Conservation (phyloP, 1,140 invertebrate species). For the Caligus rogercresseyi region DNA sequence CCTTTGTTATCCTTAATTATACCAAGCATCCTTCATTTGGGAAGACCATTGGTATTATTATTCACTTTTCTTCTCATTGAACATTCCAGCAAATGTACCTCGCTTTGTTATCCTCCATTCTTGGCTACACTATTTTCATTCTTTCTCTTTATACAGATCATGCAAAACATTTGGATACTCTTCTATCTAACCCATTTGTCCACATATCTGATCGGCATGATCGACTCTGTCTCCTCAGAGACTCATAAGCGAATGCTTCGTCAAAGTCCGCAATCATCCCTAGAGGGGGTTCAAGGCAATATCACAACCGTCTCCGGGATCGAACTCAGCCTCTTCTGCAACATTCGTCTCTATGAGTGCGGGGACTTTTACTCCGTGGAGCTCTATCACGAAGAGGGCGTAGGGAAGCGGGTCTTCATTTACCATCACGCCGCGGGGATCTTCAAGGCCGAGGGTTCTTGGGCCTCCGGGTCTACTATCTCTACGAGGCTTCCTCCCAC, state of each 20-base stretch:
- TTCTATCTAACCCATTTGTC: neutral
- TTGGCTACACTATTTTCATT: neutral
- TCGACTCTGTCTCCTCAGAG: neutral
- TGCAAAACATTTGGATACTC: neutral
- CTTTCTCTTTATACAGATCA: neutral
- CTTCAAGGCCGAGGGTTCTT: conserved; percentile 6
- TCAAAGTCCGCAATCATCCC: neutral
- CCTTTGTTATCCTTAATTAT: too few relatives aligned
- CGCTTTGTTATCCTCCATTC: neutral
- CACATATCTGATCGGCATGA: neutral
- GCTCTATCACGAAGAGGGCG: neutral
- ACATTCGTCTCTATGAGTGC: conserved; percentile 5
- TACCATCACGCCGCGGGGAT: conserved; percentile 8
- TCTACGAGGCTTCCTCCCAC: conserved; percentile 5
- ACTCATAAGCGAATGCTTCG: neutral
- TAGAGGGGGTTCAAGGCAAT: conserved; percentile 1
- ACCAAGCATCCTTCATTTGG: too few relatives aligned
- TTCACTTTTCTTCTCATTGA: too few relatives aligned
- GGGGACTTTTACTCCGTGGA: conserved; percentile 14
- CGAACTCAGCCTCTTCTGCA: neutral
- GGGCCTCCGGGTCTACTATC: neutral
- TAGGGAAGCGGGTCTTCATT: conserved; percentile 2
- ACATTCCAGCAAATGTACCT: too few relatives aligned
- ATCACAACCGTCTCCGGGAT: conserved; percentile 14
- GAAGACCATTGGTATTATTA: too few relatives aligned